phyloP scores from a whole-genome alignment of 1,140 invertebrate species.

The Latrodectus geometricus region DNA sequence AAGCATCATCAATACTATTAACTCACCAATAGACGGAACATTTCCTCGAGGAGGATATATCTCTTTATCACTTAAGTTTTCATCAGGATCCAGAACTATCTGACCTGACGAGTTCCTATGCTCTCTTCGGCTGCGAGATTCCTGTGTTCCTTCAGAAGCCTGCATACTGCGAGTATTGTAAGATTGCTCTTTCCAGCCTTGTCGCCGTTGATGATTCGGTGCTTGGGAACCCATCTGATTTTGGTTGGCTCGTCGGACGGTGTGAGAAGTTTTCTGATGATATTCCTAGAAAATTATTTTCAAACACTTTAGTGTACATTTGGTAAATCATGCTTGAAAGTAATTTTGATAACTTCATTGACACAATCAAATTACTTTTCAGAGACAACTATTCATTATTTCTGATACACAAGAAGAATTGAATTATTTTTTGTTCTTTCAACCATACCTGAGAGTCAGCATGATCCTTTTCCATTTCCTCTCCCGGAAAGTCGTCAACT shows the following conservation, averaged over 20 bases:
- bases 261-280: conserved; percentile 30
- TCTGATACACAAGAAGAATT: too few relatives aligned
- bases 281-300: conserved; percentile 29
- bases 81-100: conserved; percentile 82
- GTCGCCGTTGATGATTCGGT: conserved; percentile 26
- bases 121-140: conserved; percentile 17
- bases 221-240: background rate
- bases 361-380: too few relatives aligned
- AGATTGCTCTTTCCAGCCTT: conserved; percentile 57
- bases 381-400: too few relatives aligned
- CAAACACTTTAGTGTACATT: background rate
- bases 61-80: conserved; percentile 88
- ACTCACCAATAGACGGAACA: too few relatives aligned
- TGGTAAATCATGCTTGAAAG: too few relatives aligned
- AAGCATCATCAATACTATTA: too few relatives aligned
- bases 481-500: background rate
- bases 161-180: conserved; percentile 44
- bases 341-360: too few relatives aligned
- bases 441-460: too few relatives aligned
- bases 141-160: conserved; percentile 20
- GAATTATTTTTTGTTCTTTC: too few relatives aligned
- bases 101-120: conserved; percentile 63
- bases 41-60: conserved; percentile 71
- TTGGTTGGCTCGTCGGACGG: conserved; percentile 47
- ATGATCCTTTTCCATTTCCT: conserved; percentile 28